Conservation (phyloP, 1,140 invertebrate species). For the Metopolophium dirhodum region DNA sequence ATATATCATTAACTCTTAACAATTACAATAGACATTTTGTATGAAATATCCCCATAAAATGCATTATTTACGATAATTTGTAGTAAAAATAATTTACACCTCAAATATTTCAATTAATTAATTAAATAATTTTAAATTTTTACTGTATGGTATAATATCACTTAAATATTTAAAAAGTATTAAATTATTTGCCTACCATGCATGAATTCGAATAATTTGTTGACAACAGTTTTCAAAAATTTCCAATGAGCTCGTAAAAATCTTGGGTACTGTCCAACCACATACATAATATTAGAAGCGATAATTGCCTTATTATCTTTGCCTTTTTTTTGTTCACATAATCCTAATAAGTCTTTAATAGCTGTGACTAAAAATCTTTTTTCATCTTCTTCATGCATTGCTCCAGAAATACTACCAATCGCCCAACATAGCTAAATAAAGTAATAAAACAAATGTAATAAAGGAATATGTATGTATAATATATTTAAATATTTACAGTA, state of each 20-base stretch:
- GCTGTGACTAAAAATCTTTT: conserved; percentile 99
- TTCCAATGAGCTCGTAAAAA: conserved; percentile 99
- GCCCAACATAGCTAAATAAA: conserved; percentile 90
- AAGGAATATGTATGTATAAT: conserved; percentile 24
- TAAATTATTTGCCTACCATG: conserved; percentile 72
- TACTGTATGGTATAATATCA: no score
- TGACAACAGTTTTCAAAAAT: conserved; percentile 99
- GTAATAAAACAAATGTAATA: conserved; percentile 39
- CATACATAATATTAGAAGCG: conserved; percentile 99
- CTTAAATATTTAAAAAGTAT: neutral
- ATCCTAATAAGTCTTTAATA: conserved; percentile 96
- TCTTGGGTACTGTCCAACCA: conserved; percentile 98
- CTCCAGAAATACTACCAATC: conserved; percentile 98
- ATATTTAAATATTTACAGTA: conserved; percentile 69
- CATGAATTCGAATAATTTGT: conserved; percentile 99
- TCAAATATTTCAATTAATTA: no score
- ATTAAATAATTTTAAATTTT: neutral
- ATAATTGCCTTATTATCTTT: conserved; percentile 99
- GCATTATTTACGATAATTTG: neutral
- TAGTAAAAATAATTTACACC: neutral
- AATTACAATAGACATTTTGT: neutral
- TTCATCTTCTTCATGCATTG: conserved; percentile 99
- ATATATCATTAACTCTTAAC: neutral
- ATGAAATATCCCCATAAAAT: neutral
- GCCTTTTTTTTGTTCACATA: conserved; percentile 99